phyloP scores from a whole-genome alignment of 2,797 vertebrate species.

The Pygocentrus nattereri region DNA sequence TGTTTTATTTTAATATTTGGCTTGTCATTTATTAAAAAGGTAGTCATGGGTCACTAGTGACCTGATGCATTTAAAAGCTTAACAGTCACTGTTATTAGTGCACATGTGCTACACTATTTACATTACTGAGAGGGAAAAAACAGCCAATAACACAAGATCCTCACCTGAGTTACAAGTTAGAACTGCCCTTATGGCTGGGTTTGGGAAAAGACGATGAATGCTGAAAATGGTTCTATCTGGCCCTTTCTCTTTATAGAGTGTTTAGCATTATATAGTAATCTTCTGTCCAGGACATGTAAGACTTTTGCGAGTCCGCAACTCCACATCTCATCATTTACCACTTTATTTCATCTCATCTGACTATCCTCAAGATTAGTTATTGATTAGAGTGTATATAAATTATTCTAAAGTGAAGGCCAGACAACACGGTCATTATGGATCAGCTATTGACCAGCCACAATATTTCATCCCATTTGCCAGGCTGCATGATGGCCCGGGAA shows the following conservation, averaged over 20 bases:
- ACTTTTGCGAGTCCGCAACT: slow-evolving; percentile 33
- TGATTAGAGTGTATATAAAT: slow-evolving; percentile 82
- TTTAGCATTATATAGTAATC: background rate
- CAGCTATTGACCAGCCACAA: slow-evolving; percentile 73
- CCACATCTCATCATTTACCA: slow-evolving; percentile 76
- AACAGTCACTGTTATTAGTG: no score
- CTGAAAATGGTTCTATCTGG: background rate
- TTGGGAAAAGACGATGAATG: background rate
- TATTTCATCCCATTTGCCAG: slow-evolving; percentile 76
- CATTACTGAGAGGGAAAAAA: no score
- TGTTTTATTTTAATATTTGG: no score
- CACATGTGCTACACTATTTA: no score
- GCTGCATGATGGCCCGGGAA: slow-evolving; percentile 64
- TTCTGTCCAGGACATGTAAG: slow-evolving; percentile 35
- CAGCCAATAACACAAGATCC: no score
- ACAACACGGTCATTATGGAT: slow-evolving; percentile 80
- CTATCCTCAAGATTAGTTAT: slow-evolving; percentile 84
- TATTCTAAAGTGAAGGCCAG: slow-evolving; percentile 81
- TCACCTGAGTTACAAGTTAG: no score
- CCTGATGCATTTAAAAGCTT: no score
- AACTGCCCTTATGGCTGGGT: background rate
- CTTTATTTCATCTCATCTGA: slow-evolving; percentile 80
- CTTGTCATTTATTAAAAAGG: no score
- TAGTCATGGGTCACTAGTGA: no score
- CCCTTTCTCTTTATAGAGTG: background rate